Percentiles rank a stretch among this genome's conserved stretches.
phyloP scores from a whole-genome alignment of 2,113 vertebrate species.

The Sula dactylatra region DNA sequence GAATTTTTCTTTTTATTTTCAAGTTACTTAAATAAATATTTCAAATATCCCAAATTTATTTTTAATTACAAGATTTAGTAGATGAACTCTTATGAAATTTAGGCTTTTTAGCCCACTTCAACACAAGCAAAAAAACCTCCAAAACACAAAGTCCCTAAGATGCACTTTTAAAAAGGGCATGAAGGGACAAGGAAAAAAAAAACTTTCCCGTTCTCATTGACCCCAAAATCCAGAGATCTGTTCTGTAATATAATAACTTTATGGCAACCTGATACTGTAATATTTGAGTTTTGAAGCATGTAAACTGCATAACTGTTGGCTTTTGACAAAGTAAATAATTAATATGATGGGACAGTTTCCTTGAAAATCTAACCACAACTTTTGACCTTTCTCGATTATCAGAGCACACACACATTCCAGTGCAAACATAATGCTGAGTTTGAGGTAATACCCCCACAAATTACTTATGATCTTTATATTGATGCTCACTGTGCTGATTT shows the following conservation, averaged over 20 bases:
- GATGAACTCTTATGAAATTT: not conserved
- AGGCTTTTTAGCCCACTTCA: rapidly evolving
- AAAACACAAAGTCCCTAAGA: not conserved
- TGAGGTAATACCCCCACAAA: not conserved
- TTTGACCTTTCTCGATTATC: not conserved
- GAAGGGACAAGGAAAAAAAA: not conserved
- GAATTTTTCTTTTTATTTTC: not conserved
- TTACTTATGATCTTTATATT: not conserved
- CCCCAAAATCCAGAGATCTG: not conserved
- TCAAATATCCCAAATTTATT: not conserved
- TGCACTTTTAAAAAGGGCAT: rapidly evolving
- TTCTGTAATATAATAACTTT: not conserved
- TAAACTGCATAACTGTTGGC: not conserved
- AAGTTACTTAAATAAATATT: not conserved
- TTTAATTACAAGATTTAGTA: not conserved
- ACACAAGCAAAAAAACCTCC: rapidly evolving
- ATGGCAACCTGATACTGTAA: not conserved
- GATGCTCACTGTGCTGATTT: not conserved
- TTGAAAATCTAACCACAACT: not conserved
- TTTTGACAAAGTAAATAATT: not conserved
- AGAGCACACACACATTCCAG: not conserved
- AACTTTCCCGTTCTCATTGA: not conserved
- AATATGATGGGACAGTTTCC: not conserved
- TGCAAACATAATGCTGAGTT: not conserved
- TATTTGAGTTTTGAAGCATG: not conserved